Evolutionary conservation across 2,797 vertebrate genomes (phyloP).

Genomic region (Decapterus maruadsi): DNA sequence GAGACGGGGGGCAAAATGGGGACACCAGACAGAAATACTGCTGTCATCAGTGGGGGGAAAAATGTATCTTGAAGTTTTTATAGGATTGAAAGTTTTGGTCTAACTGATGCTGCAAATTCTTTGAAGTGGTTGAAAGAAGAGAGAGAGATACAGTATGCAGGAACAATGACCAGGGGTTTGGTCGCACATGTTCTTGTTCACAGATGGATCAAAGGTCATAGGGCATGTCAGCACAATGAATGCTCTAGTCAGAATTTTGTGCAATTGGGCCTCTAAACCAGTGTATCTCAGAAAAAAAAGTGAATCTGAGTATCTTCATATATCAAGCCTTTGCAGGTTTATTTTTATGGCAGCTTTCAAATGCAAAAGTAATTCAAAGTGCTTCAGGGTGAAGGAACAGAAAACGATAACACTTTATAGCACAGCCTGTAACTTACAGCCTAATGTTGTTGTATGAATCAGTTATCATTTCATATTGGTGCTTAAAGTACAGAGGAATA

Average conservation of each 20-base stretch:
- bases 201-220: constrained; percentile 8
- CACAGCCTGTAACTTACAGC: neutral
- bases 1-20: constrained; percentile 21
- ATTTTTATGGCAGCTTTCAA: neutral
- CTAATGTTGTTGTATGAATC: neutral
- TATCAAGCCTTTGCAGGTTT: neutral
- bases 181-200: neutral
- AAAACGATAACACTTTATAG: neutral
- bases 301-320: neutral
- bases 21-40: constrained; percentile 36
- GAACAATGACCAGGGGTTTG: neutral
- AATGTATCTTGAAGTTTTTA: constrained; percentile 2
- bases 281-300: neutral
- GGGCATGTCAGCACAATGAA: neutral
- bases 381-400: neutral
- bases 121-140: neutral
- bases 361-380: neutral
- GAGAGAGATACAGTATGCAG: neutral
- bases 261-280: neutral
- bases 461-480: neutral
- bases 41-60: constrained; percentile 19
- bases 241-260: neutral
- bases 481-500: neutral
- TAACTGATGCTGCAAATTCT: neutral
- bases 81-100: constrained; percentile 17